Evolutionary conservation across 2,113 vertebrate genomes (phyloP), one percentile per base, ranked within the genome.

Genomic region (Melospiza melodia): DNA sequence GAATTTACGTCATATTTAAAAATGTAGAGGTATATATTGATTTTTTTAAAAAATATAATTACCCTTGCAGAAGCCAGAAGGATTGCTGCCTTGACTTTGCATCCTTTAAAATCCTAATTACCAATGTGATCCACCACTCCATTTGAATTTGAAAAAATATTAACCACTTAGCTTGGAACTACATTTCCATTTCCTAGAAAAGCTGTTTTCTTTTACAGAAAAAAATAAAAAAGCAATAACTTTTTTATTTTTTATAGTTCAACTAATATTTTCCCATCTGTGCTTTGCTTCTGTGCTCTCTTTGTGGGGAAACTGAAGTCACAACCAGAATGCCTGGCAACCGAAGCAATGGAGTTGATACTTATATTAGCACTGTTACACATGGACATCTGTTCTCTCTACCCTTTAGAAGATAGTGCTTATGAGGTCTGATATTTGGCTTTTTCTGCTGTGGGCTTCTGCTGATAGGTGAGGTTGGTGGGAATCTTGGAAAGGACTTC

Each of bases 241-340:
- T 58, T 43, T 39, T 58, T 49, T 41, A 8, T 31, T 31, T 83
- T 27, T 30, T 33, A 10, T 61, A 15, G 5, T 51, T 96, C 91
- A 89, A 78, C 91, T 89, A 78, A 15, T 84, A 61, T 72, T 90
- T 95, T 12, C 54, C 89, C 62, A 82, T 96, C 92, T 96, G 88
- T 90, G 86, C 73, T 95, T 94, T 90, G n/a, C 85, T 91, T 87
- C 44, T 27, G 13, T 0, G 0, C 19, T 90, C 20, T 54, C 73
- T 87, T 93, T 92, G 94, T 94, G 84, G 78, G 74, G 67, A 91
- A 95, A 91, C 84, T 84, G 65, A 91, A 92, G 63, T 84, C 78
- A 58, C 85, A 90, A 48, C 49, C 81, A 14, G 11, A 91, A 76
- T 1, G 76, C 88, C 78, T 94, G 86, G 84, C 91, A 97, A 95